These are phyloP conservation scores for Myrmophylax atrothorax DNA, from an alignment of 2,113 vertebrate species.

Conservation along the genomic window DNA sequence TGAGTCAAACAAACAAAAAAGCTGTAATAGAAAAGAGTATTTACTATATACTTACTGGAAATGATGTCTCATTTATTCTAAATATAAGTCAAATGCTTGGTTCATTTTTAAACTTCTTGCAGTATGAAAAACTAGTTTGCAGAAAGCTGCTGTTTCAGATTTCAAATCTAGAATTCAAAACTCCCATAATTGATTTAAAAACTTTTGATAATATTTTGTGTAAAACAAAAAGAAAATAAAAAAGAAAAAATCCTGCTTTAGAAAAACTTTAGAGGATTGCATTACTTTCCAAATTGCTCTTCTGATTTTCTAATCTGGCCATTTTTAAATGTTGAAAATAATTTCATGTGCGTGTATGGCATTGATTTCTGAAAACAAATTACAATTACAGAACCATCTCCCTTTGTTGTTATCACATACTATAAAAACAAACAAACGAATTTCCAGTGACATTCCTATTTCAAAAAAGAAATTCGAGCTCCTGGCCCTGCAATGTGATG, in stretches of 20 bases:
- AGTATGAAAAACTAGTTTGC: background rate
- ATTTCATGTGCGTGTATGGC: background rate
- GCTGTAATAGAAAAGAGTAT: background rate
- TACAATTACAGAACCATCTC: background rate
- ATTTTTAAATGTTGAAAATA: background rate
- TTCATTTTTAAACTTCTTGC: background rate
- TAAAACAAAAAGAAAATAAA: background rate
- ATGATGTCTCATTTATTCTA: background rate
- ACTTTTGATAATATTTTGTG: no score
- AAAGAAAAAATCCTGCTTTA: background rate
- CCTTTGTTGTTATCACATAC: background rate
- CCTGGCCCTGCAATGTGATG: background rate
- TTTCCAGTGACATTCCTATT: background rate
- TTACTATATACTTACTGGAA: constrained; percentile 20
- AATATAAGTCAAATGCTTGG: background rate
- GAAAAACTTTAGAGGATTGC: background rate
- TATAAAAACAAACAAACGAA: background rate
- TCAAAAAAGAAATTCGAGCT: background rate
- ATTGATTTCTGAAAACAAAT: background rate
- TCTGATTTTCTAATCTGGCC: background rate
- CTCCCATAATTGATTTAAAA: background rate
- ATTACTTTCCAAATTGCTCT: background rate
- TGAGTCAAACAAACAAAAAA: constrained; percentile 6
- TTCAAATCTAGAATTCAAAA: background rate
- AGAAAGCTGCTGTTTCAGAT: background rate